Percentiles rank a stretch among this genome's conserved stretches.
These are phyloP conservation scores for Eilema depressum DNA, from an alignment of 2,888 invertebrate species.

Conservation along the genomic window DNA sequence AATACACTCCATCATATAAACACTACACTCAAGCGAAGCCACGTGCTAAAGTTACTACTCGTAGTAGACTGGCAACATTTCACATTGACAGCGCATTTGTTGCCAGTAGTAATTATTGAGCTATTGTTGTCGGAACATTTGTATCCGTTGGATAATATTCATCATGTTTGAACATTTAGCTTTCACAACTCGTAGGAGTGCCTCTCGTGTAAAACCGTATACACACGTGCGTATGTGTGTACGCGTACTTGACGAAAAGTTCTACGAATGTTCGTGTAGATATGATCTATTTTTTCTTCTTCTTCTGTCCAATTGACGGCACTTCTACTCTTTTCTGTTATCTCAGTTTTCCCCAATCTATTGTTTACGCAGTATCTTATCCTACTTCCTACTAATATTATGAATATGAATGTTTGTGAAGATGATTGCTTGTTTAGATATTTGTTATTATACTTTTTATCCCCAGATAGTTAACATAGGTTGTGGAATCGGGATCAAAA, in stretches of 20 bases:
- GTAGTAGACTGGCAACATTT: background rate
- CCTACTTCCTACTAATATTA: too few species aligned
- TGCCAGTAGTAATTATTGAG: constrained; percentile 28
- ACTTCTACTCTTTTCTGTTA: too few species aligned
- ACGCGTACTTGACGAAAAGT: background rate
- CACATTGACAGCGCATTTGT: constrained; percentile 7
- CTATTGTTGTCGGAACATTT: constrained; percentile 36
- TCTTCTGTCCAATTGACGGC: too few species aligned
- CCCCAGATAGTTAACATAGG: too few species aligned
- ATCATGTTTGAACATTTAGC: constrained; percentile 28
- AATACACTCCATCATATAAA: background rate
- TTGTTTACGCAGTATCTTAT: too few species aligned
- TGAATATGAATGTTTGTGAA: too few species aligned
- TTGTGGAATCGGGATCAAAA: too few species aligned
- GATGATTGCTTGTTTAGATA: too few species aligned
- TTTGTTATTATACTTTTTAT: too few species aligned
- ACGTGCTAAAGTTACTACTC: background rate
- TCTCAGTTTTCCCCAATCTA: too few species aligned
- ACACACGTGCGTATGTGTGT: background rate
- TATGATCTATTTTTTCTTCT: background rate
- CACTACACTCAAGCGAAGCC: background rate
- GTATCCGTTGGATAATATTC: constrained; percentile 17
- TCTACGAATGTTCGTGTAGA: background rate
- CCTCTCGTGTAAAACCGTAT: background rate
- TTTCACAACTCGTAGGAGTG: constrained; percentile 42